Evolutionary conservation across 1,140 invertebrate genomes (phyloP).

Genomic region (Papilio polytes): DNA sequence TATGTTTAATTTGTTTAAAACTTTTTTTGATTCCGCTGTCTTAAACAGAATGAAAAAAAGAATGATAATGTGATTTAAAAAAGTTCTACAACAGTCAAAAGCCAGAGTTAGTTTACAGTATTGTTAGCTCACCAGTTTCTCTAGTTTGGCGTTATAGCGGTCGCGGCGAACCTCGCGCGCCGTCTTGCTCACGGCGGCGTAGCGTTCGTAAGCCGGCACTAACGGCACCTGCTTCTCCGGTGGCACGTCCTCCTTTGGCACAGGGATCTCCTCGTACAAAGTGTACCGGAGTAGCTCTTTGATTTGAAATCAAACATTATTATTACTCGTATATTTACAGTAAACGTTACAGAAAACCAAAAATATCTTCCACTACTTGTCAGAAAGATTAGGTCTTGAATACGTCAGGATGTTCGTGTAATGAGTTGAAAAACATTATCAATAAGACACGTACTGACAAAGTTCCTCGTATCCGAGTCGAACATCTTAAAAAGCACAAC

Average conservation of each 20-base stretch:
- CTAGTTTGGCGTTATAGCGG: constrained; percentile 64
- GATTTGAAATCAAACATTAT: constrained; percentile 2
- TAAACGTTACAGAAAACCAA: neutral
- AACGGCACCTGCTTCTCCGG: constrained; percentile 73
- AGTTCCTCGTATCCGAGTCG: constrained; percentile 65
- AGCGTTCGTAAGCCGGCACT: constrained; percentile 72
- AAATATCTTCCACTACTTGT: neutral
- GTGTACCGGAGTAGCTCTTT: constrained; percentile 68
- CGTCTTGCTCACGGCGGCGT: constrained; percentile 73
- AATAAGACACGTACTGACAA: constrained; percentile 61
- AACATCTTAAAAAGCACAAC: constrained; percentile 75
- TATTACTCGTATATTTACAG: neutral
- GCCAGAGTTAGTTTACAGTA: neutral
- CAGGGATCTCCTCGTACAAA: constrained; percentile 75
- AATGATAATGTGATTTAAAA: no score
- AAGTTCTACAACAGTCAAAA: neutral
- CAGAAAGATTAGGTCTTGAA: neutral
- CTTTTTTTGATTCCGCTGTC: no score
- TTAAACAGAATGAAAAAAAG: no score
- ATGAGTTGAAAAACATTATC: no score
- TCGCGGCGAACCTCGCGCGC: constrained; percentile 67
- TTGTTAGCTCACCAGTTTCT: constrained; percentile 60
- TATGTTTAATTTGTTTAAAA: no score
- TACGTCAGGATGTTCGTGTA: no score
- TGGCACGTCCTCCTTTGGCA: constrained; percentile 71